These are phyloP conservation scores for Caenorhabditis virilis DNA, from an alignment of 2,888 invertebrate species.

Conservation along the genomic window DNA sequence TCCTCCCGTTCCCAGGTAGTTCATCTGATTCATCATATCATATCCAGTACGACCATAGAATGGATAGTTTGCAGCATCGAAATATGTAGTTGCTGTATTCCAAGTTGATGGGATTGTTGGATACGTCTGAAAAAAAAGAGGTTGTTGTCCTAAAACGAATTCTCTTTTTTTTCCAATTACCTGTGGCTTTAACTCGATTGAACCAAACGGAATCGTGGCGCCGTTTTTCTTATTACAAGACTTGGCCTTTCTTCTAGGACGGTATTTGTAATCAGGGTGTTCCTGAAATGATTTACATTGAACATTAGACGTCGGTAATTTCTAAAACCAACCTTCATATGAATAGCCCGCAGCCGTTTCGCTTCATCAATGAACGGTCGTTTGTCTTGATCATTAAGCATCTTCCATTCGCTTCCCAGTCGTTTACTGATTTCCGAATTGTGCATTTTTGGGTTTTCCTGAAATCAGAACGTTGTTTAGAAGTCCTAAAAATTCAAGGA, in stretches of 20 bases:
- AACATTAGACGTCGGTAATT: no score
- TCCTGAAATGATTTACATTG: no score
- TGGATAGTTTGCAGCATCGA: constrained; percentile 18
- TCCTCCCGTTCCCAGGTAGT: constrained; percentile 21
- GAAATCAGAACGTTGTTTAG: background rate
- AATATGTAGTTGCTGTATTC: constrained; percentile 33
- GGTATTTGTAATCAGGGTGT: constrained; percentile 68
- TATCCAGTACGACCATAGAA: constrained; percentile 14
- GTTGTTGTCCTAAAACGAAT: background rate
- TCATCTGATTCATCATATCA: constrained; percentile 41
- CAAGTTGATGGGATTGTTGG: constrained; percentile 36
- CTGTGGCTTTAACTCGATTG: constrained; percentile 38
- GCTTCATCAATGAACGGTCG: constrained; percentile 98
- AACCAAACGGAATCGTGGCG: constrained; percentile 21
- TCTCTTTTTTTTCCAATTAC: constrained; percentile 10
- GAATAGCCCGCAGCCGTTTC: constrained; percentile 91
- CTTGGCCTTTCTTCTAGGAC: constrained; percentile 66
- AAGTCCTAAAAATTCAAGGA: no score
- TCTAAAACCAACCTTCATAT: constrained; percentile 93
- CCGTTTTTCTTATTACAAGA: constrained; percentile 50
- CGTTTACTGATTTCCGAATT: constrained; percentile 70
- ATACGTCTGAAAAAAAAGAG: constrained; percentile 28
- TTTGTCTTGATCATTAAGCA: constrained; percentile 91
- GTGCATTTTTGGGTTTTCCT: constrained; percentile 56
- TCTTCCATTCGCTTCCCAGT: constrained; percentile 96